Evolutionary conservation across 1,140 invertebrate species (phyloP).

Genomic region (Wiebesia pumilae): DNA sequence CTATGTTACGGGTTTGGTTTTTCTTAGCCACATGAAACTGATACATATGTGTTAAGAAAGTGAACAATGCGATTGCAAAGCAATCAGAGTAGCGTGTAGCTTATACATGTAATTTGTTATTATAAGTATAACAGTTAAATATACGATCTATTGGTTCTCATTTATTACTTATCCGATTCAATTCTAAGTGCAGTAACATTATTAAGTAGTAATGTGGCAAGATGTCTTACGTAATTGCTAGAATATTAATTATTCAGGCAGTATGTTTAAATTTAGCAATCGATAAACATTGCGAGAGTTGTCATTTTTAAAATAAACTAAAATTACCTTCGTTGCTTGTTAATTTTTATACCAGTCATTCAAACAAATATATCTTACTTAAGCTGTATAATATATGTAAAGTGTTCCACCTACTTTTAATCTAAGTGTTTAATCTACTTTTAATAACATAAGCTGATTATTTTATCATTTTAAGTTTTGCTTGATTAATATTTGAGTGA

Average conservation of each 20-base stretch:
- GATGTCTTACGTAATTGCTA: not conserved
- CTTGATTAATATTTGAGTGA: too few species aligned
- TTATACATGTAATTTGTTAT: conserved; percentile 1
- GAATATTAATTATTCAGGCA: not conserved
- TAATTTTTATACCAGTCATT: not conserved
- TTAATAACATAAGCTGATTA: too few species aligned
- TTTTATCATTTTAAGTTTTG: too few species aligned
- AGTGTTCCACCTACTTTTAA: too few species aligned
- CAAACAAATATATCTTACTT: not conserved
- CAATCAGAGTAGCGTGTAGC: not conserved
- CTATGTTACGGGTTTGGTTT: not conserved
- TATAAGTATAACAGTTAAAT: not conserved
- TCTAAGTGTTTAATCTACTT: too few species aligned
- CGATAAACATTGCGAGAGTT: not conserved
- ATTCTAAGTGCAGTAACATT: not conserved
- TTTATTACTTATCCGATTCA: conserved; percentile 23
- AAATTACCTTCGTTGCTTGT: too few species aligned
- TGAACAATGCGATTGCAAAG: not conserved
- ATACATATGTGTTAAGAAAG: not conserved
- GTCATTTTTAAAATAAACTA: too few species aligned
- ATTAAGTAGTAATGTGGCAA: not conserved
- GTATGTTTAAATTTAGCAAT: not conserved
- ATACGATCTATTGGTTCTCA: not conserved
- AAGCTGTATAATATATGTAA: too few species aligned
- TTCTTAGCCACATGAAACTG: not conserved